phyloP scores from a whole-genome alignment of 1,140 invertebrate species.

The Nomia melanderi region DNA sequence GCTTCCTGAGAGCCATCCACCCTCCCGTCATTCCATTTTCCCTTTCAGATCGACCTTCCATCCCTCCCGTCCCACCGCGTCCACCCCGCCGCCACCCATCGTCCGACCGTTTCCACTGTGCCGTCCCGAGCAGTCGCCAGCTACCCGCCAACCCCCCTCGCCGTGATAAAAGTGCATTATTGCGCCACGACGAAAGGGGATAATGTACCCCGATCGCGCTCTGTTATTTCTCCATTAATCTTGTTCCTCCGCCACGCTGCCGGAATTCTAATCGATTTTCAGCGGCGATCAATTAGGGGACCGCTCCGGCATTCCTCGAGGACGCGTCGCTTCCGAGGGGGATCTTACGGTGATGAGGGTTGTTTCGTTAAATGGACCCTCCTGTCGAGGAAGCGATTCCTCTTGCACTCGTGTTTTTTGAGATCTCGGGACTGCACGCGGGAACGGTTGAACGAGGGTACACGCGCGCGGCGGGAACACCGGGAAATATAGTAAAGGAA shows the following conservation, averaged over 20 bases:
- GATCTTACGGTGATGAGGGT: too few species aligned
- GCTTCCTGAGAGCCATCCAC: neutral
- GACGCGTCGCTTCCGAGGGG: too few species aligned
- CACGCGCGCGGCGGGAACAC: too few species aligned
- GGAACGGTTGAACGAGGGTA: too few species aligned
- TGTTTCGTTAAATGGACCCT: too few species aligned
- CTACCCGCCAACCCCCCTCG: neutral
- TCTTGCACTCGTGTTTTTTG: too few species aligned
- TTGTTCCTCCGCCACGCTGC: neutral
- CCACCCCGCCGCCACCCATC: neutral
- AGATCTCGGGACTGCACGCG: too few species aligned
- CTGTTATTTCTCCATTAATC: slow-evolving; percentile 35
- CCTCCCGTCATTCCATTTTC: neutral
- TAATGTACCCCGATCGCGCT: slow-evolving; percentile 20
- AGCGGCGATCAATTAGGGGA: too few species aligned
- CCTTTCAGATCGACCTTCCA: neutral
- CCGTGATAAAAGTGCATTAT: slow-evolving; percentile 27
- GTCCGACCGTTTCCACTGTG: neutral
- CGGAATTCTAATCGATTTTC: neutral
- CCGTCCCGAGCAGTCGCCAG: neutral
- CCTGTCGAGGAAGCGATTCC: too few species aligned
- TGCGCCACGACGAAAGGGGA: slow-evolving; percentile 25
- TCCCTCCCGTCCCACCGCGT: neutral
- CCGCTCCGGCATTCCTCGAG: too few species aligned
- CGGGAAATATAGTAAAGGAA: too few species aligned